A percentile compares a stretch with the other conserved stretches of the same genome.
These are phyloP conservation scores for Apodemia hepburni DNA, from an alignment of 2,888 invertebrate species.

Conservation along the genomic window DNA sequence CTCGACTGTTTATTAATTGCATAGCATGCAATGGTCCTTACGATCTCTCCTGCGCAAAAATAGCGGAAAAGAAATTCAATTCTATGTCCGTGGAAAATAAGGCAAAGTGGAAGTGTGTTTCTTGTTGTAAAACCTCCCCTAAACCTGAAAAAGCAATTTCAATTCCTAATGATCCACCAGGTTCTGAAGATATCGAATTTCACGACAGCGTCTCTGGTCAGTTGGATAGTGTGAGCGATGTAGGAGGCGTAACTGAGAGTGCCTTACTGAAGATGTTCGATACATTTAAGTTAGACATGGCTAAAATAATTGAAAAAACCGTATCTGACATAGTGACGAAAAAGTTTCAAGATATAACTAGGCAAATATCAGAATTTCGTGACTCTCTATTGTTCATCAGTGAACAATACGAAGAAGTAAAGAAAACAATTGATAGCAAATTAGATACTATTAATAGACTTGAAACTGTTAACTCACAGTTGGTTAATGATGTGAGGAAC, in stretches of 20 bases:
- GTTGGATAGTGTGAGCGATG: no score
- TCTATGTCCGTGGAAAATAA: neutral
- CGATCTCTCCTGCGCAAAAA: neutral
- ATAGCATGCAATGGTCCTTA: neutral
- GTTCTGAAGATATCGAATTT: neutral
- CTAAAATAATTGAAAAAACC: neutral
- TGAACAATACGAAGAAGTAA: neutral
- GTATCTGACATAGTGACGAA: neutral
- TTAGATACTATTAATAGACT: neutral
- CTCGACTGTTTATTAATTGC: neutral
- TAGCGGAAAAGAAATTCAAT: neutral
- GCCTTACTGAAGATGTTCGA: neutral
- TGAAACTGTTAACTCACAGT: neutral
- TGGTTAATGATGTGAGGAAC: neutral
- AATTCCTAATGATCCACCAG: neutral
- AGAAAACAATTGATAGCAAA: neutral
- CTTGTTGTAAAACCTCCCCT: neutral
- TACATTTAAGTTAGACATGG: neutral
- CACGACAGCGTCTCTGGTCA: no score
- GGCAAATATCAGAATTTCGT: neutral
- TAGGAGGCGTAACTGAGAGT: neutral
- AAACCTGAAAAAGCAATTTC: neutral
- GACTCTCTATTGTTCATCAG: neutral
- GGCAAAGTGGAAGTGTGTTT: neutral
- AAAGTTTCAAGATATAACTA: neutral